Evolutionary conservation across 2,888 invertebrate species (phyloP).

Genomic region (Nephrotoma appendiculata): DNA sequence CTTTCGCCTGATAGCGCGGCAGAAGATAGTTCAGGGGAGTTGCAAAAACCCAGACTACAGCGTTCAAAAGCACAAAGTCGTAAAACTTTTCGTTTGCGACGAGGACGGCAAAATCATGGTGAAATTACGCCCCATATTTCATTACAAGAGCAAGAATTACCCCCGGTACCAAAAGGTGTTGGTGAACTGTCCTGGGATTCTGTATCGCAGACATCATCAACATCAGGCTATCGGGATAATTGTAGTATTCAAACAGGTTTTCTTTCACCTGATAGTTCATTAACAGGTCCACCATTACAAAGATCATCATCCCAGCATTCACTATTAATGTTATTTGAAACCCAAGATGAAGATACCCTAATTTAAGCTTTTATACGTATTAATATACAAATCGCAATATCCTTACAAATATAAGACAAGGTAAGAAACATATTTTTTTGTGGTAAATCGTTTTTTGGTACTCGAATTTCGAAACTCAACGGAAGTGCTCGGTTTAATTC

Average conservation of each 20-base stretch:
- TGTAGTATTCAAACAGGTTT: conserved; percentile 36
- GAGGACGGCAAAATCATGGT: conserved; percentile 55
- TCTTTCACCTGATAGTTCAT: conserved; percentile 35
- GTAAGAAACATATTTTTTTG: no score
- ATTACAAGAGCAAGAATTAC: conserved; percentile 20
- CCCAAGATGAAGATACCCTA: conserved; percentile 75
- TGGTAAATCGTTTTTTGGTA: no score
- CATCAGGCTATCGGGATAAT: conserved; percentile 68
- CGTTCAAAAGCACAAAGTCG: conserved; percentile 87
- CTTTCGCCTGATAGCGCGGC: conserved; percentile 57
- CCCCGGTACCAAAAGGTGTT: conserved; percentile 22
- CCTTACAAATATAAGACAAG: no score
- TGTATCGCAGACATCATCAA: conserved; percentile 70
- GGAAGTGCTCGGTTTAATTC: no score
- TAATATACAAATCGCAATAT: background rate
- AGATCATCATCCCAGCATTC: conserved; percentile 65
- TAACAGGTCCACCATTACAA: conserved; percentile 49
- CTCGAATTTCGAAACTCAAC: no score
- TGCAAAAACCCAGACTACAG: conserved; percentile 54
- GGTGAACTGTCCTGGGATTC: conserved; percentile 70
- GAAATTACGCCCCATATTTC: conserved; percentile 29
- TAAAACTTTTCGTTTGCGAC: conserved; percentile 79
- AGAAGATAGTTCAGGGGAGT: conserved; percentile 52
- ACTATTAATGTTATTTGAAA: conserved; percentile 57
- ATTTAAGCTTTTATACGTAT: conserved; percentile 37